Base-by-base conservation (phyloP, 2,113 vertebrate genomes). In the Gymnocephalus cernua region DNA sequence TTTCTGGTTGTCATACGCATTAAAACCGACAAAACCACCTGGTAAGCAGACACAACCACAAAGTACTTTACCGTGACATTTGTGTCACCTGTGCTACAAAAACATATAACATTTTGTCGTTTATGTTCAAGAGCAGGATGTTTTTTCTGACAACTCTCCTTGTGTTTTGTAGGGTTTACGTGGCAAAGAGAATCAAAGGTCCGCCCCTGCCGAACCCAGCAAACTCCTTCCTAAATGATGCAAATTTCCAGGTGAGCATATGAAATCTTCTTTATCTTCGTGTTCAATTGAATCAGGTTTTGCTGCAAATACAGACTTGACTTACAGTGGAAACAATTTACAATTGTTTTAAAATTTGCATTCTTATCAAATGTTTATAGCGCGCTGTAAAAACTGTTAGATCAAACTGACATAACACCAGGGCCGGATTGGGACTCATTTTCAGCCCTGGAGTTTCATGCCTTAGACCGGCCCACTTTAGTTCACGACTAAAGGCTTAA, bases 141-240 rank as follows among this genome's bases (percentile, higher is more conserved):
- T 19, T 47, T 53, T 68, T 15, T 45, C 25, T 1, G 1, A 38
- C 10, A 13, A 1, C 16, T 67, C 5, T n/a, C 10, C 7, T 51
- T 79, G 3, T 45, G 6, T 69, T 21, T 70, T 72, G 38, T 14
- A 95, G 94, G 88, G 4, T 89, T 54, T 74, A 82, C 41, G 54
- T 78, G 0, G 54, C 63, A 0, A 86, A 83, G 62, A 83, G 5
- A 47, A 59, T 94, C 23, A 75, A 0, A 71, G 79, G 76, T 18
- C 74, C 74, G 0, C 75, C 76, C 0, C 6, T 93, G 0, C 94
- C 93, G 0, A 78, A 92, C 45, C 94, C 94, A 5, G 59, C 53
- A 15, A 83, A 90, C 3, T 93, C 86, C 68, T 91, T 89, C 82
- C 77, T 79, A 27, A 67, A 86, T 35, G 50, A 83, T 3, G 64